Conservation (phyloP, 1,140 invertebrate species). For the Drosophila auraria region DNA sequence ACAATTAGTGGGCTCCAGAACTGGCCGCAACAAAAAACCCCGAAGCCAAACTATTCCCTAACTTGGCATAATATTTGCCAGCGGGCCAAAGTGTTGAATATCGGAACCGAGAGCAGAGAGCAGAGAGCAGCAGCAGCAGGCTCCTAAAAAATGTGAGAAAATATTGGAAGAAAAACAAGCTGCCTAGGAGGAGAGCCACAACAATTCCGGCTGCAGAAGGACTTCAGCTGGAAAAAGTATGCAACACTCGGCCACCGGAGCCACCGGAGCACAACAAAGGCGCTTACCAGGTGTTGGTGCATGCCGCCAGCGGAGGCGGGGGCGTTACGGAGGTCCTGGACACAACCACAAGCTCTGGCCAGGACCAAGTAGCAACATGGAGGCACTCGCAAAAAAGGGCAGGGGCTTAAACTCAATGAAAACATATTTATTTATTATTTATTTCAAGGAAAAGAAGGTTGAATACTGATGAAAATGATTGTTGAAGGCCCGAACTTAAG, state of each 20-base stretch:
- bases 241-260: conserved; percentile 44
- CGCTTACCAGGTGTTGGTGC: conserved; percentile 61
- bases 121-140: not conserved
- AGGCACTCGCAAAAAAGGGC: not conserved
- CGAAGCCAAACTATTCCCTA: conserved; percentile 32
- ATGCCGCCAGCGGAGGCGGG: conserved; percentile 27
- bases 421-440: too few relatives aligned
- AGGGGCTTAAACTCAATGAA: not conserved
- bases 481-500: too few relatives aligned
- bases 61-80: conserved; percentile 48
- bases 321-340: conserved; percentile 5
- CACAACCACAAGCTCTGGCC: conserved; percentile 12
- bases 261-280: conserved; percentile 52
- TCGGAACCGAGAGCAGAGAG: conserved; percentile 6
- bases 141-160: conserved; percentile 36
- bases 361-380: conserved; percentile 4
- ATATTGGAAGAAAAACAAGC: conserved; percentile 55
- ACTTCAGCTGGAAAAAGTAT: conserved; percentile 42
- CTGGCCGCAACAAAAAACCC: conserved; percentile 31
- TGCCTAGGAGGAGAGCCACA: conserved; percentile 32
- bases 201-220: conserved; percentile 46
- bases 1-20: conserved; percentile 44
- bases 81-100: conserved; percentile 37
- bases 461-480: too few relatives aligned
- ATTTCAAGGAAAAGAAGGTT: too few relatives aligned